phyloP scores from a whole-genome alignment of 35 echinoderm and acorn worm genomes.

The Apostichopus californicus region DNA sequence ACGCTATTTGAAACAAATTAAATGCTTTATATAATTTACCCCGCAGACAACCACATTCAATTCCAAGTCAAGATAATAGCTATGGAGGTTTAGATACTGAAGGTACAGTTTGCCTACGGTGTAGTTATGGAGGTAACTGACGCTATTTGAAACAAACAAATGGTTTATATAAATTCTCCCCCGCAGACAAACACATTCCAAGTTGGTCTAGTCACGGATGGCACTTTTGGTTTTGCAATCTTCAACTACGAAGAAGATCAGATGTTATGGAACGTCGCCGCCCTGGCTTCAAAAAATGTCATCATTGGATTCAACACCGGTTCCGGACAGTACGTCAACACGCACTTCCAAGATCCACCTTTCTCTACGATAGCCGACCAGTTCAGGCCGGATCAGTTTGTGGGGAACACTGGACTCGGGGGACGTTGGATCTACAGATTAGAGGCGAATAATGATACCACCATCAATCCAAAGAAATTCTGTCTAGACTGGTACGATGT shows the following conservation, averaged over 20 bases:
- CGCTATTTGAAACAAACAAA: too few species aligned
- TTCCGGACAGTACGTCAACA: slow-evolving; percentile 53
- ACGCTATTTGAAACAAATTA: too few species aligned
- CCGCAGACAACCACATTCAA: too few species aligned
- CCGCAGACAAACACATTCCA: slow-evolving; percentile 89
- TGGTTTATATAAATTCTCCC: too few species aligned
- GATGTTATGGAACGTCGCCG: slow-evolving; percentile 77
- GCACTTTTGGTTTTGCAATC: slow-evolving; percentile 73
- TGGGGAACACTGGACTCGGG: slow-evolving; percentile 17
- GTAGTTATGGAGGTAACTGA: too few species aligned
- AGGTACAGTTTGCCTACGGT: too few species aligned
- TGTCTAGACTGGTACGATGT: slow-evolving; percentile 44
- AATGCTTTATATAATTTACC: too few species aligned
- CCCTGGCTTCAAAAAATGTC: slow-evolving; percentile 60
- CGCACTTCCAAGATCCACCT: slow-evolving; percentile 44
- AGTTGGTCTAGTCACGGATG: slow-evolving; percentile 83
- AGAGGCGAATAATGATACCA: slow-evolving; percentile 45
- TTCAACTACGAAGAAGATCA: slow-evolving; percentile 84
- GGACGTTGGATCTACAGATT: slow-evolving; percentile 60
- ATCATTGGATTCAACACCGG: slow-evolving; percentile 85
- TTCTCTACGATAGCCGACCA: slow-evolving; percentile 40
- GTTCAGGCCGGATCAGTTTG: slow-evolving; percentile 76
- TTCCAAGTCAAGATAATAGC: too few species aligned
- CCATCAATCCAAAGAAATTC: slow-evolving; percentile 50
- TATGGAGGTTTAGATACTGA: too few species aligned